Evolutionary conservation across 2,113 vertebrate genomes (phyloP), one percentile per base, ranked within the genome.

Genomic region (Crypturellus undulatus): DNA sequence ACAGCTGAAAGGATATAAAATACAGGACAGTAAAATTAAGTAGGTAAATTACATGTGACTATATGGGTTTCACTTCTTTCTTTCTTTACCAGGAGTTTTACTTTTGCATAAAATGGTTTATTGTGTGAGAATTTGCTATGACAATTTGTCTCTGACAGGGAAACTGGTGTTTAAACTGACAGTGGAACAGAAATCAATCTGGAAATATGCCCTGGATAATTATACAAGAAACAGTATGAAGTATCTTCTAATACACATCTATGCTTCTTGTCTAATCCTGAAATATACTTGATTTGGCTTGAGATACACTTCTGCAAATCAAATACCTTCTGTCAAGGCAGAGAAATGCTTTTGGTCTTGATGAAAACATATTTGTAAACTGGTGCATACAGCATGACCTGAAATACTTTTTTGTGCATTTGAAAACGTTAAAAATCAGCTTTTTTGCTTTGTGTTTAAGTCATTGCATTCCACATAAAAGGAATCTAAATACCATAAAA

Each of bases 391-490:
- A 42, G 38, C 42, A 17, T 24, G 51, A 11, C 30, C n/a, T 45
- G 18, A 3, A 18, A 45, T 5, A 9, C 4, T 47, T 15, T 30
- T 1, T 9, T 51, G 45, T 14, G 49, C 21, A 10, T 75, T n/a
- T 42, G 52, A 62, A 49, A 75, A n/a, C 62, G 3, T 9, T 42
- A 47, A 56, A 25, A 20, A 32, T 40, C 3, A 1, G 13, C 6
- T 59, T 6, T 40, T 22, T 80, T 69, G 15, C 43, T 76, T 38
- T 17, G 16, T 52, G 13, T 25, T 24, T 28, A 6, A 70, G 59
- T 34, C 3, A 1, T 11, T 1, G 32, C 21, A 51, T 73, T 18
- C 58, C 25, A 3, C 7, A 3, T 10, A 3, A 8, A 16, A 49
- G 20, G 76, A 60, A 42, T 20, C 1, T 5, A 25, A 22, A 11